These are phyloP conservation scores for Trilocha varians DNA, from an alignment of 2,888 invertebrate species.

Conservation along the genomic window DNA sequence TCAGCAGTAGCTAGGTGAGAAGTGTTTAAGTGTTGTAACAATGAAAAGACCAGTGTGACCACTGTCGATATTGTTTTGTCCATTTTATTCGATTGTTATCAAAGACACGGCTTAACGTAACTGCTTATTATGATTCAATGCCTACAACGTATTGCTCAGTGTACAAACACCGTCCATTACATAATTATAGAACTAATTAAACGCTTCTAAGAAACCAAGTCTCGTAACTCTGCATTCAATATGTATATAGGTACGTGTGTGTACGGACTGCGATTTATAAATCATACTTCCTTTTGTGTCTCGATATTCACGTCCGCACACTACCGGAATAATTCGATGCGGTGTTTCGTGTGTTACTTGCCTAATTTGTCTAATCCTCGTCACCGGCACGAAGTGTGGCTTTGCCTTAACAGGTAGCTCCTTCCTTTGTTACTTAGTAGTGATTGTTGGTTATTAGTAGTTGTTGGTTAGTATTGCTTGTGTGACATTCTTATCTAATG, in stretches of 20 bases:
- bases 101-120: too few species aligned
- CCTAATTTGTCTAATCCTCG: slow-evolving; percentile 14
- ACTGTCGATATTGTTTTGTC: too few species aligned
- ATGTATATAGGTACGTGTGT: slow-evolving; percentile 3
- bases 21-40: too few species aligned
- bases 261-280: slow-evolving; percentile 24
- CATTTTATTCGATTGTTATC: too few species aligned
- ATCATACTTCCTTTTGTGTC: slow-evolving; percentile 49
- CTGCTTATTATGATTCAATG: too few species aligned
- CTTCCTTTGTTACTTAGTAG: slow-evolving; percentile 4
- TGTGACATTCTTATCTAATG: too few species aligned
- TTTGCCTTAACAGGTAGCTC: slow-evolving; percentile 3
- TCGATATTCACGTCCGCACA: slow-evolving; percentile 29
- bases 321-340: slow-evolving; percentile 18
- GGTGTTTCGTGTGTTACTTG: slow-evolving; percentile 4
- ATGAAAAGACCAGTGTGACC: too few species aligned
- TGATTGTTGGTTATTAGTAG: too few species aligned
- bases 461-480: too few species aligned
- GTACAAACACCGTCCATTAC: too few species aligned
- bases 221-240: not conserved
- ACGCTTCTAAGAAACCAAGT: not conserved
- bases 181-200: not conserved
- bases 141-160: too few species aligned
- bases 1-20: too few species aligned
- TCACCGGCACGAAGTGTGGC: slow-evolving; percentile 4